Conservation (phyloP, 2,888 invertebrate genomes). For the Yponomeuta plumbellus region DNA sequence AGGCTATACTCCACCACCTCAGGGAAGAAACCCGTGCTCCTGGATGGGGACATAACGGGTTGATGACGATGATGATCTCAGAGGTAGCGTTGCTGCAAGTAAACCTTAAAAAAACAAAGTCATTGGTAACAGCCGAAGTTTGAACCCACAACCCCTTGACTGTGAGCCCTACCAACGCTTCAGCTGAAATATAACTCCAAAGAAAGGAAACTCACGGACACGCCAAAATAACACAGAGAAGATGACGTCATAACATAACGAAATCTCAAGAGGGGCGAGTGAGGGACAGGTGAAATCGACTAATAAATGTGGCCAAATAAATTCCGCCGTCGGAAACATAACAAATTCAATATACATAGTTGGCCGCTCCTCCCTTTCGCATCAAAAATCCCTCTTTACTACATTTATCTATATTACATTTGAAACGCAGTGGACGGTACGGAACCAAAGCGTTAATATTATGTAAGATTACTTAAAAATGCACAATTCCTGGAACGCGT, state of each 20-base stretch:
- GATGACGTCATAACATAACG: neutral
- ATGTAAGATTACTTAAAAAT: too few relatives aligned
- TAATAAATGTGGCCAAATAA: conserved; percentile 53
- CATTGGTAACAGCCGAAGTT: too few relatives aligned
- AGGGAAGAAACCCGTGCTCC: too few relatives aligned
- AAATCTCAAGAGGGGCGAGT: conserved; percentile 3
- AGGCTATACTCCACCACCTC: too few relatives aligned
- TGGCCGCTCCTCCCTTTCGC: conserved; percentile 34
- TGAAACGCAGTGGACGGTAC: conserved; percentile 32
- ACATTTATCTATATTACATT: conserved; percentile 55
- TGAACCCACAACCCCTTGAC: too few relatives aligned
- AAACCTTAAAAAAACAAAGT: too few relatives aligned
- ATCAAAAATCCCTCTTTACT: conserved; percentile 49
- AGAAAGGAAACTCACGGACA: neutral
- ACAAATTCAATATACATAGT: conserved; percentile 62
- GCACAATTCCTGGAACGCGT: too few relatives aligned
- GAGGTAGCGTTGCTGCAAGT: too few relatives aligned
- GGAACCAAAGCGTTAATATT: conserved; percentile 26
- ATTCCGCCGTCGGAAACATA: conserved; percentile 34
- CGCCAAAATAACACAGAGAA: neutral
- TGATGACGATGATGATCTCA: too few relatives aligned
- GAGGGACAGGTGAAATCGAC: conserved; percentile 37
- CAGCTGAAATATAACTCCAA: neutral
- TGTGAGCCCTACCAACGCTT: too few relatives aligned
- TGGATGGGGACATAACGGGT: too few relatives aligned